Evolutionary conservation across 2,113 vertebrate genomes (phyloP), one percentile per base, ranked within the genome.

Genomic region (Indicator indicator): DNA sequence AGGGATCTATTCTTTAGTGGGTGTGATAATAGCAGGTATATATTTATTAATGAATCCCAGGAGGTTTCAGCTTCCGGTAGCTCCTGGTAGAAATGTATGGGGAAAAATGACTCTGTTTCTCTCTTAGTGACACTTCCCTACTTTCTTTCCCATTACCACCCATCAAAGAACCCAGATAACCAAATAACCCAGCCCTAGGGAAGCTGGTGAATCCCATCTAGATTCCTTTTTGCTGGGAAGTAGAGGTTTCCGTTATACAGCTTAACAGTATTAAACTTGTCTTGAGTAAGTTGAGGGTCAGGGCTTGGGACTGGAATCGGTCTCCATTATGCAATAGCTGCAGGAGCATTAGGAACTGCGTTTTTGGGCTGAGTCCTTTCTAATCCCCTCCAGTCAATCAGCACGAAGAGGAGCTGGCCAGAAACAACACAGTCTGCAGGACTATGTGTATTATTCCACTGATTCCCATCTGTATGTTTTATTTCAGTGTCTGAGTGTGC

Each of bases 321-420:
- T 86, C 86, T 77, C 30, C 1, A 5, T 95, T 94, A 95, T 64
- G 95, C 95, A 96, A 95, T 92, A 79, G 75, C 93, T 85, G 83
- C 91, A 94, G 84, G 71, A 88, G 73, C 70, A 79, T 95, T 79
- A 95, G 69, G 86, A 92, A 1, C 83, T 88, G 89, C 69, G 46
- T 84, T 95, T 87, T 86, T 82, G 96, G 84, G 79, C 81, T 90
- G 91, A 86, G 85, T 84, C 67, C 83, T 50, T 78, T 70, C 73
- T 93, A 94, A 96, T 97, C 90, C 93, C 62, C 73, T 86, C 73
- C 70, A 81, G 70, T 94, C 90, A 91, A 83, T 95, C 88, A 90
- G 83, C 90, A 84, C 65, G n/a, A 56, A 69, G 76, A 69, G 83
- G 71, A 33, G 76, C 86, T 77, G 75, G 58, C 81, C 64, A 87